Conservation (phyloP, 1,140 invertebrate species). For the Achatina immaculata region DNA sequence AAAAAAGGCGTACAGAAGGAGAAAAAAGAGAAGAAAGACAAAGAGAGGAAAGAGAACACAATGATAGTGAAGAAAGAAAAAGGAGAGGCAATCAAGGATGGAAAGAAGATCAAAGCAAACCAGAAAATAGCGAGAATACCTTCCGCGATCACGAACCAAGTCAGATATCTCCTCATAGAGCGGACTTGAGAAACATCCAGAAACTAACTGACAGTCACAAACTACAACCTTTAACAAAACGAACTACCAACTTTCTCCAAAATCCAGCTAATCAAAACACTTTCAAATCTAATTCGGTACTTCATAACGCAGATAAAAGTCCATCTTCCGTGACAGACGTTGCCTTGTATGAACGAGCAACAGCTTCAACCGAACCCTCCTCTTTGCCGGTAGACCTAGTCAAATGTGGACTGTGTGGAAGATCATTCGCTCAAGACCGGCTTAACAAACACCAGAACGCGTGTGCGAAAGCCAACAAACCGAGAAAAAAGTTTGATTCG, state of each 20-base stretch:
- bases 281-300: slow-evolving; percentile 39
- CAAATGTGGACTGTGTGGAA: slow-evolving; percentile 70
- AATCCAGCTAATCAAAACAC: slow-evolving; percentile 40
- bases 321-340: slow-evolving; percentile 8
- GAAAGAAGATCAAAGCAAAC: slow-evolving; percentile 42
- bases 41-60: slow-evolving; percentile 18
- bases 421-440: slow-evolving; percentile 83
- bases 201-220: too few relatives aligned
- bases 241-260: neutral
- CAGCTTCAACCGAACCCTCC: slow-evolving; percentile 43
- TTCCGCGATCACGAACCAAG: too few relatives aligned
- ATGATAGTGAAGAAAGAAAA: slow-evolving; percentile 38
- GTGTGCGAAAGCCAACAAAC: slow-evolving; percentile 70
- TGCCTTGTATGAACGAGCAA: slow-evolving; percentile 37
- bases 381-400: slow-evolving; percentile 39
- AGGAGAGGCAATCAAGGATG: slow-evolving; percentile 47
- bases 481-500: slow-evolving; percentile 87
- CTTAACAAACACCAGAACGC: slow-evolving; percentile 81
- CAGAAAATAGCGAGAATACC: slow-evolving; percentile 8
- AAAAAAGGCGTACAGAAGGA: slow-evolving; percentile 33
- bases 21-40: slow-evolving; percentile 6
- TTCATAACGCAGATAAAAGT: slow-evolving; percentile 11
- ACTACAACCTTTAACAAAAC: slow-evolving; percentile 14
- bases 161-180: too few relatives aligned
- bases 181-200: too few relatives aligned